A percentile compares a stretch with the other conserved stretches of the same genome.
Evolutionary conservation across 2,113 vertebrate genomes (phyloP).

Genomic region (Caranx ignobilis): DNA sequence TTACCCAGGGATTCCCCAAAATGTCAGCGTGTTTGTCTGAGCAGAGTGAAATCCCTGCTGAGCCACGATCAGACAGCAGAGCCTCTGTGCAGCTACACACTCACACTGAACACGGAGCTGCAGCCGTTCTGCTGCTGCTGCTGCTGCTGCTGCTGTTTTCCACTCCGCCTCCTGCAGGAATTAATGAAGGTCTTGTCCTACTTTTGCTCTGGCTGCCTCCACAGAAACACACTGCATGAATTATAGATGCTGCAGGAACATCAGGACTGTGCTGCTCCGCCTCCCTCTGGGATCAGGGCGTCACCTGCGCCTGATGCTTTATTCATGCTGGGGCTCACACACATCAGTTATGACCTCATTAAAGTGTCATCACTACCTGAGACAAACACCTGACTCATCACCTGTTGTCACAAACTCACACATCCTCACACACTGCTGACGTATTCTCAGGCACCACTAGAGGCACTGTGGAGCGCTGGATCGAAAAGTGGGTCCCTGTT

Average conservation of each 20-base stretch:
- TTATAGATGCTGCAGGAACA: slow-evolving; percentile 62
- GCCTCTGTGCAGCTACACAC: neutral
- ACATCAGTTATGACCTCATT: neutral
- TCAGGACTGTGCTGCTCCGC: slow-evolving; percentile 1
- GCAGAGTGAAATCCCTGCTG: too few species aligned
- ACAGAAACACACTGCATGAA: slow-evolving; percentile 62
- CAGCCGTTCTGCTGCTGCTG: neutral
- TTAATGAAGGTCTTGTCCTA: slow-evolving; percentile 70
- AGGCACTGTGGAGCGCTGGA: too few species aligned
- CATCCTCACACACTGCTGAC: too few species aligned
- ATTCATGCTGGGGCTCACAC: neutral
- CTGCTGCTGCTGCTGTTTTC: slow-evolving; percentile 25
- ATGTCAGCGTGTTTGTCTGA: too few species aligned
- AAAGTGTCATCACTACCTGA: too few species aligned
- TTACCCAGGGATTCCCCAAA: neutral
- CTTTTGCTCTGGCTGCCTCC: slow-evolving; percentile 53
- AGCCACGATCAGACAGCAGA: too few species aligned
- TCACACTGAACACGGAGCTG: neutral
- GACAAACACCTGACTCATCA: neutral
- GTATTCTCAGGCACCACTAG: too few species aligned
- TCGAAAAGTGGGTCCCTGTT: too few species aligned
- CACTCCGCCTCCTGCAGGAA: slow-evolving; percentile 36
- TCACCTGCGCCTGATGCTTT: neutral
- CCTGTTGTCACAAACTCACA: too few species aligned
- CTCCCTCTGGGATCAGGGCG: neutral